Percentiles rank a stretch among this genome's conserved stretches.
Conservation (phyloP, 1,140 invertebrate species). For the Diuraphis noxia region DNA sequence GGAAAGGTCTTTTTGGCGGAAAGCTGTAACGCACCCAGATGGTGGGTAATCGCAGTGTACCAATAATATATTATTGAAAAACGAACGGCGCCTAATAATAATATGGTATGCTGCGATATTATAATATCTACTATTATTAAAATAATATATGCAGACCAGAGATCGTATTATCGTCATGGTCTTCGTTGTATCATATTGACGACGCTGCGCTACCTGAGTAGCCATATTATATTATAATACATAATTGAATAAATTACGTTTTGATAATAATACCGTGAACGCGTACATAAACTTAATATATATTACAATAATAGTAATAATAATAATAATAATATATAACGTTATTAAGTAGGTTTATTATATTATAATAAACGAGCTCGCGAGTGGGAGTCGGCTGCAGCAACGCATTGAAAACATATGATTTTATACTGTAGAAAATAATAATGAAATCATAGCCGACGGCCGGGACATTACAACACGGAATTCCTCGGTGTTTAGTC, state of each 20-base stretch:
- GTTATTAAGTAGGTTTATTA: neutral
- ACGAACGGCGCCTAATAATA: neutral
- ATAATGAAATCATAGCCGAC: neutral
- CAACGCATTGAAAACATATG: neutral
- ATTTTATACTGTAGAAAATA: neutral
- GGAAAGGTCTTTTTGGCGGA: neutral
- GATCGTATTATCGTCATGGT: neutral
- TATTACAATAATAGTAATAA: neutral
- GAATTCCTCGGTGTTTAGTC: neutral
- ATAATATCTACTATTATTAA: neutral
- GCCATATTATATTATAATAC: neutral
- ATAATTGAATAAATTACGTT: conserved; percentile 27
- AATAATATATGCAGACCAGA: neutral
- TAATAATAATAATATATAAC: conserved; percentile 3
- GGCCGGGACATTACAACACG: neutral
- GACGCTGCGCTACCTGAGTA: conserved; percentile 9
- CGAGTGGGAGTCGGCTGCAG: neutral
- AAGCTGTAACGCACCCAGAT: neutral
- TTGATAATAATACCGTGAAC: neutral
- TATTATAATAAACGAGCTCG: neutral
- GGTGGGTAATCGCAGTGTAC: neutral
- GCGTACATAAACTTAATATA: neutral
- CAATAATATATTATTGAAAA: neutral
- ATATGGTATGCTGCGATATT: neutral
- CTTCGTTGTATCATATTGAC: neutral